Percentiles rank a stretch among this genome's conserved stretches.
phyloP scores from a whole-genome alignment of 1,140 invertebrate genomes.

The Phortica variegata region DNA sequence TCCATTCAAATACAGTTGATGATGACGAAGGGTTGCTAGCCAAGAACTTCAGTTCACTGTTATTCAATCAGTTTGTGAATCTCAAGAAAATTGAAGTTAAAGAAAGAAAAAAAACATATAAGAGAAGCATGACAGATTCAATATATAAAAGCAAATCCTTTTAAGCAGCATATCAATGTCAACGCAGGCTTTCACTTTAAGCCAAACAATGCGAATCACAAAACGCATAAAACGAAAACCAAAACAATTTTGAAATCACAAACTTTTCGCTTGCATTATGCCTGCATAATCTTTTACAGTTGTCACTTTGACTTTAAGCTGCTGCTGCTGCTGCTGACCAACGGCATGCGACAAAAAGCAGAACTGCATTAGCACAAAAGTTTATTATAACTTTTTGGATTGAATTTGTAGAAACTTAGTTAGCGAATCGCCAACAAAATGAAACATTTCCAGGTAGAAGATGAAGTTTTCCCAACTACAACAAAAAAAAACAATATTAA shows the following conservation, averaged over 20 bases:
- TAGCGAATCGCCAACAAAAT: too few species aligned
- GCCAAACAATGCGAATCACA: conserved; percentile 22
- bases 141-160: conserved; percentile 43
- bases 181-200: too few species aligned
- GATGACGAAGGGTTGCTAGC: conserved; percentile 20
- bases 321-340: conserved; percentile 28
- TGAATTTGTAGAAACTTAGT: conserved; percentile 36
- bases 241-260: background rate
- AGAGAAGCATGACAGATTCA: conserved; percentile 35
- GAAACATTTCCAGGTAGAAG: too few species aligned
- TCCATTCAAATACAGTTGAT: conserved; percentile 21
- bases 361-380: conserved; percentile 37
- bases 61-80: background rate
- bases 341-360: conserved; percentile 21
- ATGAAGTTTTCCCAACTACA: too few species aligned
- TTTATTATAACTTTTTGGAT: conserved; percentile 44
- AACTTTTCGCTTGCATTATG: conserved; percentile 12
- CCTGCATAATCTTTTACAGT: background rate
- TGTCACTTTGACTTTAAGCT: background rate
- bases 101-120: conserved; percentile 24
- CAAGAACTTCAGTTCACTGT: too few species aligned
- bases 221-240: too few species aligned
- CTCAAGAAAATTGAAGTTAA: background rate
- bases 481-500: too few species aligned
- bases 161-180: conserved; percentile 44